These are phyloP conservation scores for Dolichotis patagonum DNA, from an alignment of 2,113 vertebrate species.

Conservation along the genomic window DNA sequence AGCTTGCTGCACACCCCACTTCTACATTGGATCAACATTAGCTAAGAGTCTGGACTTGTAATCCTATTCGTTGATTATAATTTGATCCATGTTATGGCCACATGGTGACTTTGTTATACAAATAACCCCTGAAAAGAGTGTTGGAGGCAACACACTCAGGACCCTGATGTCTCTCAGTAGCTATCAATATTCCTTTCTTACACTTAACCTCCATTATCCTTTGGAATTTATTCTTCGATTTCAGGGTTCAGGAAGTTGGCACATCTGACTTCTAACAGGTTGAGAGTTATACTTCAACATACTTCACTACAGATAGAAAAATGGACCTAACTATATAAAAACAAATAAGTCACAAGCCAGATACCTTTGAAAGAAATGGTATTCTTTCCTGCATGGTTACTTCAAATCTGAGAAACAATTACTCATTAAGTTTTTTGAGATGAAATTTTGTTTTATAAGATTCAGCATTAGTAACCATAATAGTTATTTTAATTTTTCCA, in stretches of 20 bases:
- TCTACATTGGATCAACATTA: background rate
- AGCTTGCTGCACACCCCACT: no score
- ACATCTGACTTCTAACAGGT: background rate
- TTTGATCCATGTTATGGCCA: background rate
- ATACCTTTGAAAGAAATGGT: background rate
- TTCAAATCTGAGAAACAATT: constrained; percentile 42
- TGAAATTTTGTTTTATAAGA: constrained; percentile 22
- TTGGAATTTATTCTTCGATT: background rate
- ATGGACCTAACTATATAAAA: background rate
- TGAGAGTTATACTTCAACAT: background rate
- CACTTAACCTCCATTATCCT: background rate
- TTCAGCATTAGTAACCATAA: background rate
- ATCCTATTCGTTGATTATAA: background rate
- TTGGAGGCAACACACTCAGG: background rate
- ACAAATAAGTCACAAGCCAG: background rate
- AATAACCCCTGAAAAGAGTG: background rate
- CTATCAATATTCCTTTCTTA: background rate
- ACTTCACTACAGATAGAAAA: background rate
- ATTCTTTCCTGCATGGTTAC: background rate
- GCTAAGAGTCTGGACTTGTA: background rate
- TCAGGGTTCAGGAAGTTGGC: background rate
- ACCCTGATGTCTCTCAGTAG: background rate
- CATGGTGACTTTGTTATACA: background rate
- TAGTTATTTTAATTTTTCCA: constrained; percentile 44
- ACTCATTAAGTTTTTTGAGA: background rate